These are phyloP conservation scores for Adrianichthys oophorus DNA, from an alignment of 2,797 vertebrate genomes.

Conservation along the genomic window DNA sequence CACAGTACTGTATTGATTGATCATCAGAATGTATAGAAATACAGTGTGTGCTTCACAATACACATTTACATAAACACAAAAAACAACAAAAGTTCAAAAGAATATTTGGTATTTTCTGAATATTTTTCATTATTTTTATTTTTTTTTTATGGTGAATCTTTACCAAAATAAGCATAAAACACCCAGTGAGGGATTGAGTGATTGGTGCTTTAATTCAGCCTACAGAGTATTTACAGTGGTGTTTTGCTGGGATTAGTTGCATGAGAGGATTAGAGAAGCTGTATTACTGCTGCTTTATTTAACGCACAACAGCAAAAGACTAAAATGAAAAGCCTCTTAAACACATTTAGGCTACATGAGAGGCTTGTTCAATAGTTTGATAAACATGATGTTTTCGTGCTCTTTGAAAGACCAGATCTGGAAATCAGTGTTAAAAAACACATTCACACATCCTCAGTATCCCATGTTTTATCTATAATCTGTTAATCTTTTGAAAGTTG, in stretches of 20 bases:
- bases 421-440: conserved; percentile 18
- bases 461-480: conserved; percentile 66
- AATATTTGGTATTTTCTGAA: conserved; percentile 32
- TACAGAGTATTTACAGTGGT: conserved; percentile 77
- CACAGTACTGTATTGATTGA: conserved; percentile 27
- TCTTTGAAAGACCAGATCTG: conserved; percentile 35
- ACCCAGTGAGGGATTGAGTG: conserved; percentile 67
- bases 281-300: conserved; percentile 80
- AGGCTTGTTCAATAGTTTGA: conserved; percentile 49
- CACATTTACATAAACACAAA: conserved; percentile 14
- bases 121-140: conserved; percentile 22
- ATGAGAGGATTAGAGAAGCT: conserved; percentile 81
- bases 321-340: conserved; percentile 78
- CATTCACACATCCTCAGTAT: conserved; percentile 35
- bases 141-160: conserved; percentile 56
- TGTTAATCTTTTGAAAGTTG: conserved; percentile 74
- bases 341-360: conserved; percentile 71
- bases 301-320: conserved; percentile 78
- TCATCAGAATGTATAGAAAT: neutral
- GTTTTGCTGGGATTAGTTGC: conserved; percentile 76
- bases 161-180: conserved; percentile 68
- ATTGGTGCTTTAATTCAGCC: conserved; percentile 74
- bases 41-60: conserved; percentile 6
- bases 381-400: conserved; percentile 51
- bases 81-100: conserved; percentile 24